These are phyloP conservation scores for Deilephila elpenor DNA, from an alignment of 2,888 invertebrate species.

Conservation along the genomic window DNA sequence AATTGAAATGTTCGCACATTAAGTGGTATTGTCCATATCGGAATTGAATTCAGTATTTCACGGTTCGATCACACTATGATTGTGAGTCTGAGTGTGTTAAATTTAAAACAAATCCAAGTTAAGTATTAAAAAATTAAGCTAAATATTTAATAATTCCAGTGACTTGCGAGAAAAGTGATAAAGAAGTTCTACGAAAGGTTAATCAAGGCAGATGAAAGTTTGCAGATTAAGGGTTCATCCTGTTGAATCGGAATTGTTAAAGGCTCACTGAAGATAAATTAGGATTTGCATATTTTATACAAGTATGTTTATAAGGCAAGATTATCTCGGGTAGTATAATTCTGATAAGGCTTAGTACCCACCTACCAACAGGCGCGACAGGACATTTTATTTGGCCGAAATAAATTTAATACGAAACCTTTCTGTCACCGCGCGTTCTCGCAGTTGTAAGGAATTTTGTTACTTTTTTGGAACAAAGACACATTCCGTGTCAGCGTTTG, in stretches of 20 bases:
- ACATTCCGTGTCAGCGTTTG: constrained; percentile 19
- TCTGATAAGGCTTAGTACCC: constrained; percentile 12
- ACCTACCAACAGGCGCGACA: neutral
- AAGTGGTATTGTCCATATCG: too few relatives aligned
- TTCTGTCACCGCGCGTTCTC: constrained; percentile 1
- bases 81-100: too few relatives aligned
- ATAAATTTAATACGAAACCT: neutral
- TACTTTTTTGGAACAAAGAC: constrained; percentile 11
- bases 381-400: neutral
- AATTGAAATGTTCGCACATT: too few relatives aligned
- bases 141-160: neutral
- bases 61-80: too few relatives aligned
- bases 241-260: constrained; percentile 55
- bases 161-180: neutral
- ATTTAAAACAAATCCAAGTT: too few relatives aligned
- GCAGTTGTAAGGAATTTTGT: constrained; percentile 2
- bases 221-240: constrained; percentile 53
- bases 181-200: constrained; percentile 35
- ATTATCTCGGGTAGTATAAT: constrained; percentile 11
- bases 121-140: neutral
- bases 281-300: constrained; percentile 60
- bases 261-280: constrained; percentile 55
- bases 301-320: constrained; percentile 22
- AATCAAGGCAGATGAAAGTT: constrained; percentile 60
- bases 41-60: too few relatives aligned